These are phyloP conservation scores for Acropora tenuis DNA, from an alignment of 64 coral and sea anemone genomes.

Conservation along the genomic window DNA sequence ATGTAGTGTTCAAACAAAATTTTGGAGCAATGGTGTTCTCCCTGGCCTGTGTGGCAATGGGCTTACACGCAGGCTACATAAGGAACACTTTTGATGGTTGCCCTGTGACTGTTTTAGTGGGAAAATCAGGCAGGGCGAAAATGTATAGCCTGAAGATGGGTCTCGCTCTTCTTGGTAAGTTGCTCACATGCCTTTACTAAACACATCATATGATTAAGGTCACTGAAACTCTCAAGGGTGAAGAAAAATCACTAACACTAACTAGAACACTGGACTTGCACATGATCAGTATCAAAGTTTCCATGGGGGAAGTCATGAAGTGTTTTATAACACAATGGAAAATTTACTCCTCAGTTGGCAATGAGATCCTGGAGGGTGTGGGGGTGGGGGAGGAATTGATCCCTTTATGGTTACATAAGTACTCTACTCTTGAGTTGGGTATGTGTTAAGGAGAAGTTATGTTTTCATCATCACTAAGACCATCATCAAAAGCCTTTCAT, in stretches of 20 bases:
- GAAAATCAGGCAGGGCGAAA: slow-evolving; percentile 41
- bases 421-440: neutral
- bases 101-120: slow-evolving; percentile 32
- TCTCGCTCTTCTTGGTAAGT: slow-evolving; percentile 50
- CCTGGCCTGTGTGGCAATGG: slow-evolving; percentile 43
- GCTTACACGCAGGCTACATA: slow-evolving; percentile 22
- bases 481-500: neutral
- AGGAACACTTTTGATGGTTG: slow-evolving; percentile 48
- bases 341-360: neutral
- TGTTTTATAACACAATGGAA: neutral
- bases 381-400: neutral
- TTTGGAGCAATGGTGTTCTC: slow-evolving; percentile 22
- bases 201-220: too few species aligned
- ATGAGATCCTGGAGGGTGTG: neutral
- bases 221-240: too few species aligned
- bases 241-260: too few species aligned
- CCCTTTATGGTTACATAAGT: neutral
- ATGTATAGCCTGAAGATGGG: slow-evolving; percentile 41
- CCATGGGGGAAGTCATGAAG: neutral
- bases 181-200: neutral
- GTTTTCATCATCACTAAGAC: neutral
- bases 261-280: too few species aligned
- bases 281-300: too few species aligned
- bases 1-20: slow-evolving; percentile 45
- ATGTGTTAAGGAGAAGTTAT: neutral